These are phyloP conservation scores for Origma solitaria DNA, from an alignment of 2,113 vertebrate genomes.

Conservation along the genomic window DNA sequence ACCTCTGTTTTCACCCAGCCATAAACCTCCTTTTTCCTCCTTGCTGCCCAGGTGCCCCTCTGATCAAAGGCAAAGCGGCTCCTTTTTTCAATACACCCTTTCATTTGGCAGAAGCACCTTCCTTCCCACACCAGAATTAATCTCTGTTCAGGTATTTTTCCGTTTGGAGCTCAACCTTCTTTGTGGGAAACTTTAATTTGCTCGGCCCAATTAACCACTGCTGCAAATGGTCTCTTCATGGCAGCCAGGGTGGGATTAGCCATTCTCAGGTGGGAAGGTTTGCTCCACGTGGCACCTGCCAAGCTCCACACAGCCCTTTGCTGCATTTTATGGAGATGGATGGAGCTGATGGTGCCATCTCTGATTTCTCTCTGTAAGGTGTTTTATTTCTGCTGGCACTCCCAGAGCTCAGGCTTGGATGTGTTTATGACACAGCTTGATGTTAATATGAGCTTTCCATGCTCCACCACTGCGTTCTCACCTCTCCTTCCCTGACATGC, in stretches of 20 bases:
- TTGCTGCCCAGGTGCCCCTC: not conserved
- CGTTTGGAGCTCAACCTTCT: not conserved
- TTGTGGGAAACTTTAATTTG: conserved; percentile 28
- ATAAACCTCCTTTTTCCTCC: not conserved
- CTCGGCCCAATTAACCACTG: not conserved
- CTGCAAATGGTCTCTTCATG: not conserved
- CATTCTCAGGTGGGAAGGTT: not conserved
- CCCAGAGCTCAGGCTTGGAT: not conserved
- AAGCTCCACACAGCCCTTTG: not conserved
- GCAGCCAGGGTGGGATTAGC: conserved; percentile 36
- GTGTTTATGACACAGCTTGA: not conserved
- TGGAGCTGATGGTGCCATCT: not conserved
- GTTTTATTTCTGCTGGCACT: conserved; percentile 35
- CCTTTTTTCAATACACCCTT: not conserved
- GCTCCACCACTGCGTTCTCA: not conserved
- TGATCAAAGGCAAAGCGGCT: not conserved
- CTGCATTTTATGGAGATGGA: not conserved
- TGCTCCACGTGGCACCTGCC: not conserved
- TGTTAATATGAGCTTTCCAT: not conserved
- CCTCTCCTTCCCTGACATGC: not conserved
- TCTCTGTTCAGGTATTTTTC: not conserved
- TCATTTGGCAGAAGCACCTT: not conserved
- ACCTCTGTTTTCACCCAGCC: not conserved
- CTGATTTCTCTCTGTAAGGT: not conserved
- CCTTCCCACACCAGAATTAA: not conserved